phyloP scores from a whole-genome alignment of 1,140 invertebrate species.

The Ceratosolen solmsi region DNA sequence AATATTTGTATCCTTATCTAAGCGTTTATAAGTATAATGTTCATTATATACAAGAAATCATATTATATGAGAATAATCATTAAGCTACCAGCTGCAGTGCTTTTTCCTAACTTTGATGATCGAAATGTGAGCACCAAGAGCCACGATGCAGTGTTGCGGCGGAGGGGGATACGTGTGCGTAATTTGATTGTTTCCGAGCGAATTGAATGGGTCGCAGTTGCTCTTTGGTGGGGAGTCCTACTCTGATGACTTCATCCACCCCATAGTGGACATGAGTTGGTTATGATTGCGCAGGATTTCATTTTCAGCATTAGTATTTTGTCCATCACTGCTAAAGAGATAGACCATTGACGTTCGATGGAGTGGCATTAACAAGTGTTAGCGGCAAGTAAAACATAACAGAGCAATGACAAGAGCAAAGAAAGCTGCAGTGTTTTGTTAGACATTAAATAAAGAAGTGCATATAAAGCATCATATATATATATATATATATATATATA shows the following conservation, averaged over 20 bases:
- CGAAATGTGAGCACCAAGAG: conserved; percentile 31
- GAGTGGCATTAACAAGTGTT: background rate
- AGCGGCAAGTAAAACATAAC: no score
- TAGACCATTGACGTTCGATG: conserved; percentile 45
- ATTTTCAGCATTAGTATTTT: conserved; percentile 7
- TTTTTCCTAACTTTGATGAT: background rate
- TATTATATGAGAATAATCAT: conserved; percentile 61
- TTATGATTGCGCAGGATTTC: background rate
- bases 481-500: no score
- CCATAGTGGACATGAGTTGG: background rate
- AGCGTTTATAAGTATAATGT: background rate
- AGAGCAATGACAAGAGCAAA: no score
- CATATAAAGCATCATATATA: no score
- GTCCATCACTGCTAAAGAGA: conserved; percentile 55
- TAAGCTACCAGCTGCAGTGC: conserved; percentile 1
- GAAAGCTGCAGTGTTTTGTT: no score
- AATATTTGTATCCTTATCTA: background rate
- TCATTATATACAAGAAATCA: conserved; percentile 66
- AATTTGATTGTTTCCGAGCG: conserved; percentile 74
- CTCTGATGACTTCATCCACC: conserved; percentile 68
- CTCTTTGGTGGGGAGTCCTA: conserved; percentile 59
- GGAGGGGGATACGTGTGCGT: conserved; percentile 44
- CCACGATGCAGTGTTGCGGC: background rate
- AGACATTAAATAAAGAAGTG: no score
- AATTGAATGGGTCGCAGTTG: conserved; percentile 56